phyloP scores from a whole-genome alignment of 2,113 vertebrate genomes.

The crab-eating macaque (Macaca fascicularis) region DNA sequence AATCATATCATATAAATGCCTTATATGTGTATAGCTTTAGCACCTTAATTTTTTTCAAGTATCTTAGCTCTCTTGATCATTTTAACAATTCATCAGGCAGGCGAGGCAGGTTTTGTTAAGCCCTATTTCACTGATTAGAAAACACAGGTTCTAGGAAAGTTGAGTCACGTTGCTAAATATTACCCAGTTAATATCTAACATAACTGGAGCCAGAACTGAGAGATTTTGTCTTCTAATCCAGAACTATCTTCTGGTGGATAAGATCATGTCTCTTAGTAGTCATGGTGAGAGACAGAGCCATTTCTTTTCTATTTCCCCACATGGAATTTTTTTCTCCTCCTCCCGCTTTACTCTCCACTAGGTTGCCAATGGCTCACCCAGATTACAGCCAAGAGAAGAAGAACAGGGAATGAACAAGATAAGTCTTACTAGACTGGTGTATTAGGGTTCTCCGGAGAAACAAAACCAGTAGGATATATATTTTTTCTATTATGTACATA shows the following conservation, averaged over 20 bases:
- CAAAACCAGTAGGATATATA: background rate
- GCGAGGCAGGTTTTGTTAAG: background rate
- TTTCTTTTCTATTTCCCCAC: background rate
- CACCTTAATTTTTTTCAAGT: background rate
- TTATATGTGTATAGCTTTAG: background rate
- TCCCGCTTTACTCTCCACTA: background rate
- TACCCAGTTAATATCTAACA: background rate
- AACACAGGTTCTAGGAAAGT: background rate
- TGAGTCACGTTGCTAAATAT: background rate
- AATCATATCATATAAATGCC: background rate
- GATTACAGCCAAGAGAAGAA: background rate
- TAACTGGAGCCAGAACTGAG: background rate
- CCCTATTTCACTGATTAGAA: background rate
- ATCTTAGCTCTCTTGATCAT: background rate
- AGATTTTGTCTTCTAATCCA: slow-evolving; percentile 8
- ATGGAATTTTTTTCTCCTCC: background rate
- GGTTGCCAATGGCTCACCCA: background rate
- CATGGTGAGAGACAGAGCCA: background rate
- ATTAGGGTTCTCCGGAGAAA: background rate
- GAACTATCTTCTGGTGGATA: background rate
- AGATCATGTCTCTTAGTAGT: background rate
- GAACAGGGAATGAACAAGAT: background rate
- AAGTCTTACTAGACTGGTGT: background rate
- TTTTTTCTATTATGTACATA: background rate
- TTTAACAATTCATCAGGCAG: background rate